phyloP scores from a whole-genome alignment of 2,797 vertebrate species.

The Sus cebifrons region DNA sequence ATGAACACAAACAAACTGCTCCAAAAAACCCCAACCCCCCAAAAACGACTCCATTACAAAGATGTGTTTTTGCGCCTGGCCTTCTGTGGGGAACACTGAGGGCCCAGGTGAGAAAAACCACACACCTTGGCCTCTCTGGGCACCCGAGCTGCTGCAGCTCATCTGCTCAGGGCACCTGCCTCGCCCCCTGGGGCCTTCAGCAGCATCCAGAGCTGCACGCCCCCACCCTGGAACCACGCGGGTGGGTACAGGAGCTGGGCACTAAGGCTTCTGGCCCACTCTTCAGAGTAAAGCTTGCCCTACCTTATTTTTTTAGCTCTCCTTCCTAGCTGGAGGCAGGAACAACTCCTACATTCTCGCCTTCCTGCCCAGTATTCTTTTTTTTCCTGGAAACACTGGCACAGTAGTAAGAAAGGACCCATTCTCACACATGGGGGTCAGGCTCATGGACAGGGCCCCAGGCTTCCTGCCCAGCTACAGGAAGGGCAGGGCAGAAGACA shows the following conservation, averaged over 20 bases:
- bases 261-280: background rate
- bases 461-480: background rate
- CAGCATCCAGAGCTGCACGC: background rate
- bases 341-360: background rate
- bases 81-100: background rate
- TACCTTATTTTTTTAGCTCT: background rate
- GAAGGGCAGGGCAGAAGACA: background rate
- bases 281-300: background rate
- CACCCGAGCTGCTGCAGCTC: background rate
- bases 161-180: background rate
- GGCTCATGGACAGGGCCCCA: background rate
- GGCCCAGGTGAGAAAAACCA: background rate
- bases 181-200: background rate
- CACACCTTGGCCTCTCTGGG: background rate
- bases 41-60: too few species aligned
- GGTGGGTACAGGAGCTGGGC: background rate
- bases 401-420: background rate
- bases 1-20: too few species aligned
- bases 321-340: background rate
- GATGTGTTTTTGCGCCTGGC: background rate
- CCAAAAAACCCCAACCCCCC: too few species aligned
- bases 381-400: background rate
- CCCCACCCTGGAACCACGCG: background rate
- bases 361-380: background rate
- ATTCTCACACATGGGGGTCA: background rate